Evolutionary conservation across 92 coral and sea anemone genomes (phyloP).

Genomic region (Umimayanthus chanpuru): DNA sequence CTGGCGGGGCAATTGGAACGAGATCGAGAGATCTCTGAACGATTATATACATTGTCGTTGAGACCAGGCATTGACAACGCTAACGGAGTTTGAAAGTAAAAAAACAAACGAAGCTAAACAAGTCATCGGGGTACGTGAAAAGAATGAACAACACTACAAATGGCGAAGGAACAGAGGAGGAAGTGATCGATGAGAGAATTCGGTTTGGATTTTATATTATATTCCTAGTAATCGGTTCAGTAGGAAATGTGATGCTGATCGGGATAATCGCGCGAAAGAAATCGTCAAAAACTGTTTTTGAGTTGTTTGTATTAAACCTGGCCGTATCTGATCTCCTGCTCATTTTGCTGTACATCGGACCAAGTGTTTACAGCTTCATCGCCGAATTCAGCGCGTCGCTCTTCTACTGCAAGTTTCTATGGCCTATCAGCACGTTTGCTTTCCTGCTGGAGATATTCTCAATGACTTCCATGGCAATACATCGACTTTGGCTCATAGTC

Average conservation of each 20-base stretch:
- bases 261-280: neutral
- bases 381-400: constrained; percentile 23
- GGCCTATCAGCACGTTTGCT: constrained; percentile 23
- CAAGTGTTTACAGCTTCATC: constrained; percentile 13
- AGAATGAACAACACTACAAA: constrained; percentile 18
- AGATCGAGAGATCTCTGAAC: neutral
- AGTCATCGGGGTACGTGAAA: neutral
- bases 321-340: constrained; percentile 26
- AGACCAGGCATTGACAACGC: neutral
- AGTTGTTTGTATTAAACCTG: constrained; percentile 18
- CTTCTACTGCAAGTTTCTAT: constrained; percentile 19
- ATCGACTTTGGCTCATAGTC: constrained; percentile 21
- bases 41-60: neutral
- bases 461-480: constrained; percentile 30
- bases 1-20: neutral
- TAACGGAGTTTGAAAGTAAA: neutral
- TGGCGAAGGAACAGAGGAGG: neutral
- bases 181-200: neutral
- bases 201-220: neutral
- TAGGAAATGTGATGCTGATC: constrained; percentile 14
- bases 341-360: constrained; percentile 13
- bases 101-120: too few species aligned
- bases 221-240: constrained; percentile 14
- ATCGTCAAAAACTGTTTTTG: neutral
- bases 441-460: constrained; percentile 34